Percentiles rank a stretch among this genome's conserved stretches.
These are phyloP conservation scores for Acridotheres tristis DNA, from an alignment of 2,797 vertebrate genomes.

Conservation along the genomic window DNA sequence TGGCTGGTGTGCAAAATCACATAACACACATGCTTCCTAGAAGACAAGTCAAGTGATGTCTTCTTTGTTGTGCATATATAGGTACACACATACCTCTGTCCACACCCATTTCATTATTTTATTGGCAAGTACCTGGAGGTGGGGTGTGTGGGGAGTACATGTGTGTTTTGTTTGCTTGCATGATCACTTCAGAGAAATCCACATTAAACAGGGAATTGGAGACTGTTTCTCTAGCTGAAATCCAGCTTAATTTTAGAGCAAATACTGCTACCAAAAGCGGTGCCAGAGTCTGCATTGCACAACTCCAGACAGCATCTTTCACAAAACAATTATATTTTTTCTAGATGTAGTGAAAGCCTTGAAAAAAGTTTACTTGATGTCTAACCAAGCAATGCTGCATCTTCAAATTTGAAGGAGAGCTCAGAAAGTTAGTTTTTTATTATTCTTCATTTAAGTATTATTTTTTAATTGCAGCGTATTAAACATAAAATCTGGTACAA, in stretches of 20 bases:
- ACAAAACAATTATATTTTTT: conserved; percentile 58
- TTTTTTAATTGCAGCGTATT: conserved; percentile 87
- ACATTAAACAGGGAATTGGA: background rate
- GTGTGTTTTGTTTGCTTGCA: background rate
- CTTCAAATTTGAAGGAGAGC: conserved; percentile 79
- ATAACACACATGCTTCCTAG: background rate
- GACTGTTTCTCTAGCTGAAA: background rate
- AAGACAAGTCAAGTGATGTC: background rate
- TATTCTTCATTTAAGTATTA: conserved; percentile 88
- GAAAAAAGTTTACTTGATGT: conserved; percentile 81
- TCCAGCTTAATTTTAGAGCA: conserved; percentile 12
- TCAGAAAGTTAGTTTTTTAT: conserved; percentile 81
- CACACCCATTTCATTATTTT: background rate
- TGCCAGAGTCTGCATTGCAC: background rate
- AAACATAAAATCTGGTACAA: conserved; percentile 89
- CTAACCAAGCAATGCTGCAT: conserved; percentile 75
- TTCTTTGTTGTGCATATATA: background rate
- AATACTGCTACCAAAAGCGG: background rate
- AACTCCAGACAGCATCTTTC: conserved; percentile 45
- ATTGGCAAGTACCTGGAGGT: background rate
- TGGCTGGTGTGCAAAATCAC: background rate
- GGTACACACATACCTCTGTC: background rate
- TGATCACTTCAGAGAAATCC: background rate
- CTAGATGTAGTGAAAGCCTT: conserved; percentile 64
- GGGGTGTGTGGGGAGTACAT: background rate